A percentile compares a stretch with the other conserved stretches of the same genome.
These are phyloP conservation scores for Circaetus cinerascens DNA, from an alignment of 2,113 vertebrate species.

Conservation along the genomic window DNA sequence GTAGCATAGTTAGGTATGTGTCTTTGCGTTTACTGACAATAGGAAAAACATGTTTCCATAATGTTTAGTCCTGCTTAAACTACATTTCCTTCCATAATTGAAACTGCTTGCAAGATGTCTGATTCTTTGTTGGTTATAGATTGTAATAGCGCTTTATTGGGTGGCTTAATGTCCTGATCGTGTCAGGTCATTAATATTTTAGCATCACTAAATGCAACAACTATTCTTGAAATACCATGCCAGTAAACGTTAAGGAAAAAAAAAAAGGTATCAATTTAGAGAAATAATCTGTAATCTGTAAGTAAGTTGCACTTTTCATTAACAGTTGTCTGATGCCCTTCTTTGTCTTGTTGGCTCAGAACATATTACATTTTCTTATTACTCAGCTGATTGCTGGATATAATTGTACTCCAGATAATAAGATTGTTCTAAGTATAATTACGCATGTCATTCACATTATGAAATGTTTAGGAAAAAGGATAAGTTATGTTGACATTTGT, in stretches of 20 bases:
- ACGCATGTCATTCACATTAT: neutral
- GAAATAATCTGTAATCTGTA: neutral
- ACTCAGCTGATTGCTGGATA: neutral
- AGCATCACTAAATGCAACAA: neutral
- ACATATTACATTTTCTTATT: neutral
- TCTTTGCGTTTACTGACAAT: neutral
- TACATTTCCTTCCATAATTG: neutral
- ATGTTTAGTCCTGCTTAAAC: neutral
- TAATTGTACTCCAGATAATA: conserved; percentile 9
- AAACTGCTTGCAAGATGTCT: neutral
- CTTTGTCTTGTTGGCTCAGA: neutral
- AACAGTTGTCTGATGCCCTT: neutral
- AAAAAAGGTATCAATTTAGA: neutral
- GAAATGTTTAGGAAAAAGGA: conserved; percentile 11
- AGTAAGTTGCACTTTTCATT: neutral
- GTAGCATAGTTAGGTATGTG: neutral
- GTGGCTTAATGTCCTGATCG: neutral
- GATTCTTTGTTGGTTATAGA: neutral
- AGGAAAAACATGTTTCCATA: neutral
- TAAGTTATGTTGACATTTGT: conserved; percentile 5
- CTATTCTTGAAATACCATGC: neutral
- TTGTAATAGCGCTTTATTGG: neutral
- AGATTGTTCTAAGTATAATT: conserved; percentile 40
- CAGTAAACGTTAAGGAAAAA: neutral
- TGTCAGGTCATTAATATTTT: neutral